phyloP scores from a whole-genome alignment of 2,888 invertebrate species.

The Andrena hattorfiana region DNA sequence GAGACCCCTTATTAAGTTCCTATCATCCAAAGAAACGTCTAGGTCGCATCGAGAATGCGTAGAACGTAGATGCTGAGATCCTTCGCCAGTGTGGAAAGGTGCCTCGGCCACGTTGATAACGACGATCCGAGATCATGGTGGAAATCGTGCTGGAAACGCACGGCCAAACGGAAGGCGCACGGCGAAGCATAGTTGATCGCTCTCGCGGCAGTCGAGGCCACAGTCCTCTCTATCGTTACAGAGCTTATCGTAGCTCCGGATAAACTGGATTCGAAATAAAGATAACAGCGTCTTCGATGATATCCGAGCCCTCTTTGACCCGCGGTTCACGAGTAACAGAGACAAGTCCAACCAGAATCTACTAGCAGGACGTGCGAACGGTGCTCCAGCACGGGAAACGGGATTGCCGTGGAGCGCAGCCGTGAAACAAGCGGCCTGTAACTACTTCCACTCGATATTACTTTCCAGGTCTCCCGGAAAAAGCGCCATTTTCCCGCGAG shows the following conservation, averaged over 20 bases:
- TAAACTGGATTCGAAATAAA: conserved; percentile 28
- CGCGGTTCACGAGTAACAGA: conserved; percentile 1
- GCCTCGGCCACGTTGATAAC: not conserved
- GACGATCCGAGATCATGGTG: not conserved
- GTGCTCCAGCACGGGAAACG: not conserved
- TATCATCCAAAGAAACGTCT: too few species aligned
- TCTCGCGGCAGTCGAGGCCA: not conserved
- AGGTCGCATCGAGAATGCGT: too few species aligned
- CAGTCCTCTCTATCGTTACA: conserved; percentile 20
- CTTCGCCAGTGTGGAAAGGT: too few species aligned
- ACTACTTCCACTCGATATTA: conserved; percentile 11
- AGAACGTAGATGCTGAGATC: too few species aligned
- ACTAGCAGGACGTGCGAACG: conserved; percentile 15
- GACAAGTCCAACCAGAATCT: conserved; percentile 42
- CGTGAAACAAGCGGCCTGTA: not conserved
- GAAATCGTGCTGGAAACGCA: conserved; percentile 5
- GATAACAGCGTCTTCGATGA: conserved; percentile 17
- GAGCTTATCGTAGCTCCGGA: conserved; percentile 12
- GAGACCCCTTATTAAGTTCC: too few species aligned
- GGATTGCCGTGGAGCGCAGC: not conserved
- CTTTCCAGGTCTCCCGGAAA: not conserved
- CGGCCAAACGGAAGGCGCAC: not conserved
- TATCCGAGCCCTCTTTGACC: conserved; percentile 38
- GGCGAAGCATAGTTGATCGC: not conserved
- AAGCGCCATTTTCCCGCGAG: conserved; percentile 11